These are phyloP conservation scores for Eupithecia subfuscata DNA, from an alignment of 2,888 invertebrate genomes.

Conservation along the genomic window DNA sequence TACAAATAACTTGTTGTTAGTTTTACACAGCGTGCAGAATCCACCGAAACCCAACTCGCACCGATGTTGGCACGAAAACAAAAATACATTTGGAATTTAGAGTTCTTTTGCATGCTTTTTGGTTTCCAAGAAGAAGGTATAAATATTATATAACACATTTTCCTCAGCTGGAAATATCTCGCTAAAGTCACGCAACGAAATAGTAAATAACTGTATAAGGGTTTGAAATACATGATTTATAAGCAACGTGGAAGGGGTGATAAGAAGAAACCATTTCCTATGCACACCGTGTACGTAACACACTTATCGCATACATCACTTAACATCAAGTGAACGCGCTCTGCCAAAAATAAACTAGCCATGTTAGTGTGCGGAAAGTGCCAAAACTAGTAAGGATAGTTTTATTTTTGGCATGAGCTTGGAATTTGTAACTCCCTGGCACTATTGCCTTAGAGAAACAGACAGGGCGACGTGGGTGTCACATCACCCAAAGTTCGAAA, in stretches of 20 bases:
- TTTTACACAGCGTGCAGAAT: background rate
- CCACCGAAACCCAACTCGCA: background rate
- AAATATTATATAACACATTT: slow-evolving; percentile 25
- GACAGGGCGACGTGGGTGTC: background rate
- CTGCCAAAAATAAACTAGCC: slow-evolving; percentile 50
- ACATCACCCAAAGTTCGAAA: background rate
- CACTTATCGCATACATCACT: slow-evolving; percentile 52
- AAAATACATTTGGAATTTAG: background rate
- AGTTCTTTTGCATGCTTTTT: background rate
- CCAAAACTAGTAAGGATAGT: slow-evolving; percentile 19
- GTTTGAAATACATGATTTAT: slow-evolving; percentile 45
- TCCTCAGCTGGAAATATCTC: slow-evolving; percentile 28
- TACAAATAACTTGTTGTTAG: background rate
- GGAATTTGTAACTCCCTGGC: slow-evolving; percentile 7
- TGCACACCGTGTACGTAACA: slow-evolving; percentile 42
- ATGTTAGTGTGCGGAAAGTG: slow-evolving; percentile 12
- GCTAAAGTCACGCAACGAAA: slow-evolving; percentile 39
- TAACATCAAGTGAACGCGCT: slow-evolving; percentile 52
- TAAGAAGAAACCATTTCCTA: slow-evolving; percentile 45
- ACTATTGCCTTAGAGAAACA: background rate
- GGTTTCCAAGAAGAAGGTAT: background rate
- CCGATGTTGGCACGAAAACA: background rate
- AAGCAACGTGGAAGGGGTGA: slow-evolving; percentile 41
- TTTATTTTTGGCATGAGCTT: slow-evolving; percentile 17
- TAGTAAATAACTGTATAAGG: slow-evolving; percentile 43